Evolutionary conservation across 2,888 invertebrate genomes (phyloP).

Genomic region (Tryphoninae sp.): DNA sequence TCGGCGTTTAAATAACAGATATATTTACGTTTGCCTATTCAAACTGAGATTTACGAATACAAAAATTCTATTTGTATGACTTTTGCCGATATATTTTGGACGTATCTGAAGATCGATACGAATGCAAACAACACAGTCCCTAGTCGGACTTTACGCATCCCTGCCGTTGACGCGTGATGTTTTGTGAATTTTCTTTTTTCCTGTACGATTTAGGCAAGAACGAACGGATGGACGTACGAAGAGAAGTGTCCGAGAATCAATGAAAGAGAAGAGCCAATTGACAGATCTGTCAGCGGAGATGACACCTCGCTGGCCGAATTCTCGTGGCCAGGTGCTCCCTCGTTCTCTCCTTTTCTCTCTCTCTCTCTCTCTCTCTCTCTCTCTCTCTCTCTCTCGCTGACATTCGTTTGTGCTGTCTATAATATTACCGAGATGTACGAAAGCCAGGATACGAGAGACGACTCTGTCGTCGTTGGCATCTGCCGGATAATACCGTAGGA

Average conservation of each 20-base stretch:
- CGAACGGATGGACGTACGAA: slow-evolving; percentile 37
- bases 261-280: slow-evolving; percentile 74
- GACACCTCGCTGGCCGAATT: slow-evolving; percentile 76
- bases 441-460: slow-evolving; percentile 49
- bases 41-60: neutral
- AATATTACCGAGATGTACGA: slow-evolving; percentile 39
- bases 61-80: slow-evolving; percentile 34
- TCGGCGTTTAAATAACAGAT: neutral
- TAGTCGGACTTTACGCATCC: slow-evolving; percentile 8
- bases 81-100: slow-evolving; percentile 22
- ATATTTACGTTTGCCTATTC: too few relatives aligned
- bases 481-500: slow-evolving; percentile 79
- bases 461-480: slow-evolving; percentile 66
- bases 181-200: slow-evolving; percentile 1
- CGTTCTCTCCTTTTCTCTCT: slow-evolving; percentile 25
- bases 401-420: slow-evolving; percentile 38
- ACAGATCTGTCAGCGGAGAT: slow-evolving; percentile 80
- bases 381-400: slow-evolving; percentile 44
- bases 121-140: neutral
- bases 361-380: slow-evolving; percentile 29
- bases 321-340: slow-evolving; percentile 72
- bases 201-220: slow-evolving; percentile 9
- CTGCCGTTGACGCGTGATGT: slow-evolving; percentile 36
- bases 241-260: slow-evolving; percentile 63
- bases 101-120: slow-evolving; percentile 17